Evolutionary conservation across 2,888 invertebrate species (phyloP), one percentile per base, ranked within the genome.

Genomic region (Teleiodes luculella): DNA sequence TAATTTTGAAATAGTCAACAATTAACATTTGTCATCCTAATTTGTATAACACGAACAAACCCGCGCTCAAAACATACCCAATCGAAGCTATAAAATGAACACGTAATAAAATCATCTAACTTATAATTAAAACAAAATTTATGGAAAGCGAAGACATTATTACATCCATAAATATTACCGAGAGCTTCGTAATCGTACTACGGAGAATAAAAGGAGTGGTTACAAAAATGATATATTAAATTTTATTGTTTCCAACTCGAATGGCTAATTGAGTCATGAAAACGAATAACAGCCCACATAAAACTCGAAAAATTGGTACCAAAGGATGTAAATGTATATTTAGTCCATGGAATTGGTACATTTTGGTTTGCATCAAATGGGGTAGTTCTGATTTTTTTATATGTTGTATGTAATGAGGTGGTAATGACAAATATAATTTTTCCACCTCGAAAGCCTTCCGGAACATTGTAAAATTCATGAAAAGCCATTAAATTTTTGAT

Each of bases 121-220:
- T 52, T 74, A 62, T 74, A 78, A 80, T 80, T 80, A 80, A 70
- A 73, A 60, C 60, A 54, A 64, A 63, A 78, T 79, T 78, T 77
- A 79, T 78, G 71, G 68, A 72, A 72, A 77, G 74, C 67, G 68
- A 75, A 76, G 68, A 70, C 68, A 70, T 79, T 77, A 79, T 74
- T 76, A 65, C 71, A 48, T 36, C 62, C 63, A 74, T 82, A 80
- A 79, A 81, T 78, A 72, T 75, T 66, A 8, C 14, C 14, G 37
- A 49, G n/a, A 49, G 65, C 65, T 61, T 69, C 74, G 62, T 68
- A 74, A 75, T 74, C 66, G 65, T 68, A 72, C 66, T 63, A 66
- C 68, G 66, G 62, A 66, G 55, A 68, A 62, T 60, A 62, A 65
- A 68, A 61, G 56, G 62, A 58, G 59, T 62, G 58, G 59, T 45